Base-by-base conservation (phyloP, 2,797 vertebrate genomes). In the Phylloscopus collybita region DNA sequence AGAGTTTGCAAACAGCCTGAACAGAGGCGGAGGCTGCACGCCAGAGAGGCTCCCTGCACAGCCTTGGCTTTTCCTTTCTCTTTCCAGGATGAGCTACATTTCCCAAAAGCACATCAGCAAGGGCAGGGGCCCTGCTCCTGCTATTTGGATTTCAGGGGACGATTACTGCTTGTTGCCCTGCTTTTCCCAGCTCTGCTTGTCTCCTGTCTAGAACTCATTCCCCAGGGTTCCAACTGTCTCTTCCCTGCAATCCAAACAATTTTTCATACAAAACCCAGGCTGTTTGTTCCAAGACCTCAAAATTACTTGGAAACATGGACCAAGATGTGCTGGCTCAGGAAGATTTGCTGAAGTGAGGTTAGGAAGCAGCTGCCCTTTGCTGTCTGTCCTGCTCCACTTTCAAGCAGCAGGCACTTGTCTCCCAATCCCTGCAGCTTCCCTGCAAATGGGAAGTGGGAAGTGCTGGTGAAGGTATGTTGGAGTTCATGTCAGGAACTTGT, bases 1-100 rank as follows among this genome's bases (percentile, higher is more conserved):
- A 96, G 95, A 96, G 96, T 97, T 97, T 97, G 97, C 95, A 97
- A 96, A 97, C 96, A 97, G 94, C 80, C 94, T 92, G 93, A 56
- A 54, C 1, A 10, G 76, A 80, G 91, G 72, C 1, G 1, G 93
- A 82, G 82, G 71, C 66, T 74, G 94, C 76, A 53, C 56, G 71
- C 64, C 78, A 66, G 66, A 92, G 82, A 93, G 83, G 50, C 54
- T 96, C 64, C 88, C 87, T 66, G 78, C 83, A 74, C 66, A 75
- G 1, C 32, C 50, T 78, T 85, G 86, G 86, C 84, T 94, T 96
- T 92, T 83, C 17, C 88, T 92, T 96, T 95, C 90, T 83, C 91
- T 89, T 95, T 94, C 82, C 93, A 91, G 92, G 50, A 93, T 1
- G 26, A 92, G 92, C 47, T 95, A 1, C 61, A 56, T 94, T 97